Base-by-base conservation (phyloP, 2,888 invertebrate genomes). In the Synanthedon vespiformis region DNA sequence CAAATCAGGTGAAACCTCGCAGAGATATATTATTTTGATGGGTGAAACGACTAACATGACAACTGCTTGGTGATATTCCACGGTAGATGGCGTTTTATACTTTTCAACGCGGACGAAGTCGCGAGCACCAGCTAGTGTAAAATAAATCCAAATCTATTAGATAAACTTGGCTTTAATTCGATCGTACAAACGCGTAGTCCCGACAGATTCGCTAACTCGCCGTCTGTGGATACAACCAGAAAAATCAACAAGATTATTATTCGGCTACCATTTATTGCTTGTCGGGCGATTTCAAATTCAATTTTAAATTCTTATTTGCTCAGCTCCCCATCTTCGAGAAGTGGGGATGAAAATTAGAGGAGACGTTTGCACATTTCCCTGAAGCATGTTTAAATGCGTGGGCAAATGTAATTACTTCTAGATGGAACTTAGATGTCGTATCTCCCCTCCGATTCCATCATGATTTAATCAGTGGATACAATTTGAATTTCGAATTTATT, bases 301-400 rank as follows among this genome's bases (percentile, higher is more conserved):
- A 80, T 80, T 78, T 74, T 68, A 72, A 75, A 76, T 74, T 74
- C 69, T 65, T 80, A 80, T 78, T 77, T 74, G 74, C 74, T 69
- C 70, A 72, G 67, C 59, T 62, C 62, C 66, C 67, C 65, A 62
- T 34, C 34, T 48, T 48, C 13, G 27, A 14, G n/a, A 34, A 16
- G 48, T 62, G 58, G 61, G 50, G 48, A 22, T 61, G 58, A 61
- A 64, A 77, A 77, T 77, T 73, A 74, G 72, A 70, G 58, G 60
- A 65, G 70, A 70, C 77, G 70, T 78, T 75, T 70, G 73, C 75
- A 70, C 70, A 67, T 70, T 73, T 75, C 69, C 72, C 58, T 61
- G 57, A 58, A 65, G 72, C 61, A 67, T 69, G 68, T 68, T 73
- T 72, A 72, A 73, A 76, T 74, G 74, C 73, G 77, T 76, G 70